Percentiles rank a stretch among this genome's conserved stretches.
phyloP scores from a whole-genome alignment of 2,888 invertebrate genomes.

The Drosophila yooni region DNA sequence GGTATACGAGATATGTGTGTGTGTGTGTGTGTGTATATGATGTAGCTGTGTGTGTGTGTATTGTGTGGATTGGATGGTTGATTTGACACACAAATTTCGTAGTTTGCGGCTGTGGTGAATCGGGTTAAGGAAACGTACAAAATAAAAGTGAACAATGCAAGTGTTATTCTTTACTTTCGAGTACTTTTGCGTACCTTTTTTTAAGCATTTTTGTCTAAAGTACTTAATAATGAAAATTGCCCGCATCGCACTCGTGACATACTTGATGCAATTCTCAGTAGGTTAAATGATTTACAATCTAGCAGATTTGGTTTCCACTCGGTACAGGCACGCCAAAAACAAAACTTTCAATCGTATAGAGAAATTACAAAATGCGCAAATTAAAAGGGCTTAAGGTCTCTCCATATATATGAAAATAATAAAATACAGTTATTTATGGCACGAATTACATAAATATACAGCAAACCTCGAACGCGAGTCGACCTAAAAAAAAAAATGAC shows the following conservation, averaged over 20 bases:
- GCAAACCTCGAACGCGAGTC: conserved; percentile 12
- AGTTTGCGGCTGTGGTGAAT: conserved; percentile 13
- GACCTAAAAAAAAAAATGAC: conserved; percentile 6
- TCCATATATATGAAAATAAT: conserved; percentile 11
- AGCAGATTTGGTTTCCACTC: conserved; percentile 93
- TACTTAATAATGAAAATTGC: conserved; percentile 60
- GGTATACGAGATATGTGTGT: conserved; percentile 15
- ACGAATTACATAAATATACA: conserved; percentile 14
- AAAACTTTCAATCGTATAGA: conserved; percentile 20
- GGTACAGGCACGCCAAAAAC: conserved; percentile 87
- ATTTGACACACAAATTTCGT: conserved; percentile 18
- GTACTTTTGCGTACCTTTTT: conserved; percentile 57
- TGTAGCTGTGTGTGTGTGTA: conserved; percentile 36
- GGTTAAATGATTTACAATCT: conserved; percentile 28
- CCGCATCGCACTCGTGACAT: conserved; percentile 58
- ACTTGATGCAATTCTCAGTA: conserved; percentile 58
- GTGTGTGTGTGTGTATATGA: conserved; percentile 32
- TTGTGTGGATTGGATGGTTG: conserved; percentile 29
- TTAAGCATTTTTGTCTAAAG: conserved; percentile 10
- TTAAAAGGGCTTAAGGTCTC: conserved; percentile 25
- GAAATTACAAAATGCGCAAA: conserved; percentile 38
- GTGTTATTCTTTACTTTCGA: conserved; percentile 52
- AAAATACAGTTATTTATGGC: conserved; percentile 12
- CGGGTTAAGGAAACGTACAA: conserved; percentile 31
- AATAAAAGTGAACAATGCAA: conserved; percentile 44